A percentile compares a stretch with the other conserved stretches of the same genome.
Conservation (phyloP, 1,140 invertebrate genomes). For the Scylla paramamosain region DNA sequence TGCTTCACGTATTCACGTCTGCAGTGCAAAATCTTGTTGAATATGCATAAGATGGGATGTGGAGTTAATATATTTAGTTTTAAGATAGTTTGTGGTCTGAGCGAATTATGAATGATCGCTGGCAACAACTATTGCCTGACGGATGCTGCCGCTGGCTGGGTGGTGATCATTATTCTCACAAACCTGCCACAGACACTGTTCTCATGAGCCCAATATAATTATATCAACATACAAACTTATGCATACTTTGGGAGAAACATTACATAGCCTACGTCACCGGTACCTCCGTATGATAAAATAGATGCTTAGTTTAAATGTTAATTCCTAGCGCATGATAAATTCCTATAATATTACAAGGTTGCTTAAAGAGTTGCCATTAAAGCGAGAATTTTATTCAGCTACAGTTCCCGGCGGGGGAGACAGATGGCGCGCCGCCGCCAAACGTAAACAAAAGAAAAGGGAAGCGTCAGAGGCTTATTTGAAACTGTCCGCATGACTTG, state of each 20-base stretch:
- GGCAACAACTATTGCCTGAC: not conserved
- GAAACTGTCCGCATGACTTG: constrained; percentile 68
- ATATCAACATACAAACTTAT: not conserved
- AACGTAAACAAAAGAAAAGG: constrained; percentile 75
- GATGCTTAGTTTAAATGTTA: not conserved
- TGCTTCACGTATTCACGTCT: not conserved
- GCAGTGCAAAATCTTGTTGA: too few species aligned
- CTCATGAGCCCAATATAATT: not conserved
- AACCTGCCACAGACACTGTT: constrained; percentile 21
- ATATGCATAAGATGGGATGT: too few species aligned
- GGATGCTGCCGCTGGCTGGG: not conserved
- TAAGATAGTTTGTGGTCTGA: not conserved
- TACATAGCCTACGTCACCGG: too few species aligned
- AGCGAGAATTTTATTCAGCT: constrained; percentile 48
- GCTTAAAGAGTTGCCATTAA: constrained; percentile 21
- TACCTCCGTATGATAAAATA: not conserved
- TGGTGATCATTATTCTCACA: constrained; percentile 43
- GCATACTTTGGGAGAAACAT: not conserved
- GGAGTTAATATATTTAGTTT: too few species aligned
- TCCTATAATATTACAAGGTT: not conserved
- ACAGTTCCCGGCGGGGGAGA: constrained; percentile 36
- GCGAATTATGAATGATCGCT: not conserved
- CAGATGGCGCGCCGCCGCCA: constrained; percentile 67
- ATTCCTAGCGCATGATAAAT: not conserved
- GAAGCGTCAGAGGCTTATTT: constrained; percentile 72